These are phyloP conservation scores for Actinia tenebrosa DNA, from an alignment of 64 coral and sea anemone genomes.

Conservation along the genomic window DNA sequence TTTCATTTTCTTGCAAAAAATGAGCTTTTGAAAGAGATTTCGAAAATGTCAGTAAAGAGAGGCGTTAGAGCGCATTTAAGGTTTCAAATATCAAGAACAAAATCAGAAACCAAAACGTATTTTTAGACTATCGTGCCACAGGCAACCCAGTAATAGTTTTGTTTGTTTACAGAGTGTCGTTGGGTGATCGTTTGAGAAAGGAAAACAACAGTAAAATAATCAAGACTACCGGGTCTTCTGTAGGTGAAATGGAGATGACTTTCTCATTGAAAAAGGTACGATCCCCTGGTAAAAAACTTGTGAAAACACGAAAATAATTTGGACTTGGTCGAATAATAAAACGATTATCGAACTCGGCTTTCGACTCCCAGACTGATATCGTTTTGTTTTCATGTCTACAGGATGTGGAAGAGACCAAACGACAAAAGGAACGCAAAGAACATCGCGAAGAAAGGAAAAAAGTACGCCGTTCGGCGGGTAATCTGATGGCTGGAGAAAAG, in stretches of 20 bases:
- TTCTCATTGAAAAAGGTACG: slow-evolving; percentile 84
- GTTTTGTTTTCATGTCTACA: not conserved
- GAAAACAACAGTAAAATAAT: slow-evolving; percentile 51
- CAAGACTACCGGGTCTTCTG: slow-evolving; percentile 50
- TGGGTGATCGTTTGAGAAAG: slow-evolving; percentile 72
- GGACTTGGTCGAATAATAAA: no score
- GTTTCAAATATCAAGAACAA: no score
- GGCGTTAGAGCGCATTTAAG: no score
- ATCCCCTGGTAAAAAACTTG: not conserved
- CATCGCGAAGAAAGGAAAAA: slow-evolving; percentile 81
- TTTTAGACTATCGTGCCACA: no score
- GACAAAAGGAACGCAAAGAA: slow-evolving; percentile 47
- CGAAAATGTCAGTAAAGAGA: no score
- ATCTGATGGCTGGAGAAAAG: slow-evolving; percentile 72
- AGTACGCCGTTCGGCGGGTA: slow-evolving; percentile 64
- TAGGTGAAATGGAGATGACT: slow-evolving; percentile 92
- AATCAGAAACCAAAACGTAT: no score
- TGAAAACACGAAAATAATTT: no score
- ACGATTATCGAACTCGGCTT: no score
- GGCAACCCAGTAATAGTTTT: no score
- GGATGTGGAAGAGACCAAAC: slow-evolving; percentile 29
- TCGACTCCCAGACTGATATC: not conserved
- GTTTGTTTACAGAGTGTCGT: slow-evolving; percentile 44
- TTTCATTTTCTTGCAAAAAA: no score
- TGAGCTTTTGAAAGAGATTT: no score